A percentile compares a stretch with the other conserved stretches of the same genome.
Evolutionary conservation across 2,797 vertebrate species (phyloP).

Genomic region (Chrysocyon brachyurus): DNA sequence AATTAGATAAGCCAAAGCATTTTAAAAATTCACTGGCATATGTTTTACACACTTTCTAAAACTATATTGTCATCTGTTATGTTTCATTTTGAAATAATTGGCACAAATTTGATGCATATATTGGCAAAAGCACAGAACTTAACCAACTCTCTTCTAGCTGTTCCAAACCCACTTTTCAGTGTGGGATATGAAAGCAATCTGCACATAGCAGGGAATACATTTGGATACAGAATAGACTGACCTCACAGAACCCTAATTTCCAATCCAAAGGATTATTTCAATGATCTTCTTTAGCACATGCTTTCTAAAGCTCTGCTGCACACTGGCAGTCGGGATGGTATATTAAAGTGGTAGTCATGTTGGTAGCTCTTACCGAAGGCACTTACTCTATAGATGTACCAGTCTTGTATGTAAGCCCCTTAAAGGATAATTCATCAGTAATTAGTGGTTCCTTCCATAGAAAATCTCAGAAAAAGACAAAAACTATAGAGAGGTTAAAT

Average conservation of each 20-base stretch:
- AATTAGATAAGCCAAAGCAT: background rate
- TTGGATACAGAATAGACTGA: background rate
- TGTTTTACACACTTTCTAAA: background rate
- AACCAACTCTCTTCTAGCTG: background rate
- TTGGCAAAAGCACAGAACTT: background rate
- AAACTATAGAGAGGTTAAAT: background rate
- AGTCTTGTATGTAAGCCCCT: background rate
- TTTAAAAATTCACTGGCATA: background rate
- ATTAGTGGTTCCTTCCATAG: background rate
- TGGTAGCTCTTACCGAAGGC: background rate
- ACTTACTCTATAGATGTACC: background rate
- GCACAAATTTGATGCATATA: background rate
- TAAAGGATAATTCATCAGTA: background rate
- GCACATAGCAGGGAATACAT: background rate
- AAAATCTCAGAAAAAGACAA: background rate
- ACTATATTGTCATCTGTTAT: background rate
- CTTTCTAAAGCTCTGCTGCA: background rate
- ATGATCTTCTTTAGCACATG: background rate
- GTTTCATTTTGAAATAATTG: constrained; percentile 12
- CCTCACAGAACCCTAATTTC: background rate
- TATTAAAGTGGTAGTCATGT: background rate
- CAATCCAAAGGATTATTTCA: background rate
- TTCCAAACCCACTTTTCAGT: background rate
- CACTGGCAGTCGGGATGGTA: fast-evolving
- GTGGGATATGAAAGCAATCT: background rate